Evolutionary conservation across 1,140 invertebrate genomes (phyloP).

Genomic region (Pantala flavescens): DNA sequence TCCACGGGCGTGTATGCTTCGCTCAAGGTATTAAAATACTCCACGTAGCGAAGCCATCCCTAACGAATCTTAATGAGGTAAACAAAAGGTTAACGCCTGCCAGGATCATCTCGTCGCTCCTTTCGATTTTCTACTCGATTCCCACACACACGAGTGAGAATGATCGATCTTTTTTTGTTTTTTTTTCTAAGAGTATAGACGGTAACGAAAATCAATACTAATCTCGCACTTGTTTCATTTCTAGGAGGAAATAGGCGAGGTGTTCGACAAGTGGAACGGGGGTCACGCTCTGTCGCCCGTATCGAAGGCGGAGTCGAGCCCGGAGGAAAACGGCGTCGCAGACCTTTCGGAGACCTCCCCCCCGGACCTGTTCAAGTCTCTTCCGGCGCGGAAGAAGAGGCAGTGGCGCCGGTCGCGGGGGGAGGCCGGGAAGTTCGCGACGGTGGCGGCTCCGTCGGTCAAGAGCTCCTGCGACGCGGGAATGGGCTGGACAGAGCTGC

Average conservation of each 20-base stretch:
- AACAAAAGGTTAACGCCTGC: too few species aligned
- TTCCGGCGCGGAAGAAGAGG: constrained; percentile 1
- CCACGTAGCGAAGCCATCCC: too few species aligned
- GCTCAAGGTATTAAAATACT: too few species aligned
- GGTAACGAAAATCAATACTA: too few species aligned
- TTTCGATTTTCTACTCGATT: too few species aligned
- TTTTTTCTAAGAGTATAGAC: too few species aligned
- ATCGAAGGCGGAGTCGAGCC: neutral
- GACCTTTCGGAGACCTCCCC: neutral
- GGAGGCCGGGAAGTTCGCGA: neutral
- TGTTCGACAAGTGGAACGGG: neutral
- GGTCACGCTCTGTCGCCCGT: neutral
- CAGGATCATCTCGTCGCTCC: too few species aligned
- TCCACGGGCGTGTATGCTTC: too few species aligned
- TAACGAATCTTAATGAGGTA: too few species aligned
- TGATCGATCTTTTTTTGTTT: too few species aligned
- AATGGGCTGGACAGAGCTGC: neutral
- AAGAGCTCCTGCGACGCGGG: neutral
- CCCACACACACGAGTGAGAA: too few species aligned
- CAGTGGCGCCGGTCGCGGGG: neutral
- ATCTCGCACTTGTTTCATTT: neutral
- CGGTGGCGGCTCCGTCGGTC: neutral
- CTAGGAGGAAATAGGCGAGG: neutral
- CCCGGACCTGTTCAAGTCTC: neutral
- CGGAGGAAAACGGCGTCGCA: neutral